phyloP scores from a whole-genome alignment of 1,140 invertebrate species.

The Calephelis nemesis region DNA sequence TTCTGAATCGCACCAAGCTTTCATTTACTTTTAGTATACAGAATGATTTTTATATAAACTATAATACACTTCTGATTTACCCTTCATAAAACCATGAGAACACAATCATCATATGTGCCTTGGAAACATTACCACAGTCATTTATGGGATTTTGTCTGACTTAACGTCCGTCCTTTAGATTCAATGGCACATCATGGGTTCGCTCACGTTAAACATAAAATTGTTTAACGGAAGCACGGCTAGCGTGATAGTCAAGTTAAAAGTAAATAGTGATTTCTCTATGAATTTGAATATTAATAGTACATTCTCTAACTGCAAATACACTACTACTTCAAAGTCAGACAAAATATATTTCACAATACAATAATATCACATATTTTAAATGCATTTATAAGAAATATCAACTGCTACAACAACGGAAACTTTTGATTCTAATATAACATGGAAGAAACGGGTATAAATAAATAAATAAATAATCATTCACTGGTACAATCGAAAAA shows the following conservation, averaged over 20 bases:
- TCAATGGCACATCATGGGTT: conserved; percentile 62
- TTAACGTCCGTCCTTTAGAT: conserved; percentile 49
- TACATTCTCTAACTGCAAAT: conserved; percentile 65
- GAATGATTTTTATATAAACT: conserved; percentile 75
- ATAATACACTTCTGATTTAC: conserved; percentile 69
- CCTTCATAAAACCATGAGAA: conserved; percentile 61
- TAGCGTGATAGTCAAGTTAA: conserved; percentile 27
- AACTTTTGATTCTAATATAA: conserved; percentile 42
- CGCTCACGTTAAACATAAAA: conserved; percentile 39
- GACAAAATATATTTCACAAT: conserved; percentile 76
- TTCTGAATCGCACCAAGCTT: conserved; percentile 79
- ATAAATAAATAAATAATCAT: conserved; percentile 72
- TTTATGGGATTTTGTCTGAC: conserved; percentile 74
- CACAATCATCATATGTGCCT: conserved; percentile 61
- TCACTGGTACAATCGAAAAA: conserved; percentile 78
- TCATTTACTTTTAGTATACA: conserved; percentile 79
- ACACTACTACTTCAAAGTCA: conserved; percentile 75
- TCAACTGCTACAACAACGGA: conserved; percentile 52
- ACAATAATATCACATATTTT: conserved; percentile 78
- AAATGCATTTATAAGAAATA: conserved; percentile 72
- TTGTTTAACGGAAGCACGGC: conserved; percentile 38
- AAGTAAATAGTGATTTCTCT: conserved; percentile 23
- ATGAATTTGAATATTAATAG: conserved; percentile 32
- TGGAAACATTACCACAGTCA: conserved; percentile 58
- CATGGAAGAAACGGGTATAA: conserved; percentile 51